Base-by-base conservation (phyloP, 1,140 invertebrate species). In the Solenopsis invicta region DNA sequence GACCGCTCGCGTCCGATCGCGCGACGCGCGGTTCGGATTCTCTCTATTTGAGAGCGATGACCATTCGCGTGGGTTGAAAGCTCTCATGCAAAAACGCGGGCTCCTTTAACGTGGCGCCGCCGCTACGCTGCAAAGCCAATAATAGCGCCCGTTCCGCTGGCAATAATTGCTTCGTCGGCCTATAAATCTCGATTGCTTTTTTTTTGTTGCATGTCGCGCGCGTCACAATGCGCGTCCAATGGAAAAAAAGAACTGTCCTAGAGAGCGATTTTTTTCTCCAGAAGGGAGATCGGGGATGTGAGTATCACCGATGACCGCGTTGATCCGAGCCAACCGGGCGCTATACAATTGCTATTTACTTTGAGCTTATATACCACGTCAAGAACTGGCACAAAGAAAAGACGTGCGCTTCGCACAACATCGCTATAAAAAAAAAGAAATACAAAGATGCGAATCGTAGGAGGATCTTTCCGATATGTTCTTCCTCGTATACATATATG, bases 1-100 rank as follows among this genome's bases (percentile, higher is more conserved):
- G 77, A 45, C 54, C n/a, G 54, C 41, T 61, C 29, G 29, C 29
- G 41, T 78, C 62, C 18, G 21, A 64, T 62, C 37, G 13, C 13
- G 13, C 78, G 37, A 13, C 45, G 12, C 10, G 61, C 61, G 37
- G n/a, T 21, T 45, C 18, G 50, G 45, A 64, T 64, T 45, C 82
- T 45, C 82, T 78, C 82, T 66, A 78, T 85, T 85, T 78, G 82
- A 85, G 61, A 85, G 61, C 82, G 82, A 85, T 78, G 74, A 85
- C 48, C 74, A 78, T 66, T 50, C 45, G 34, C 74, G 45, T 64
- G 66, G 76, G 52, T 48, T 41, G 34, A 86, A 84, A 67, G 52
- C 76, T 48, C 62, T 64, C 41, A 18, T 13, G 61, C 34, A 66
- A 50, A 69, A 61, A 50, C 54, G 54, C 41, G 18, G 18, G 18